Base-by-base conservation (phyloP, 1,140 invertebrate genomes). In the Colletes latitarsis region DNA sequence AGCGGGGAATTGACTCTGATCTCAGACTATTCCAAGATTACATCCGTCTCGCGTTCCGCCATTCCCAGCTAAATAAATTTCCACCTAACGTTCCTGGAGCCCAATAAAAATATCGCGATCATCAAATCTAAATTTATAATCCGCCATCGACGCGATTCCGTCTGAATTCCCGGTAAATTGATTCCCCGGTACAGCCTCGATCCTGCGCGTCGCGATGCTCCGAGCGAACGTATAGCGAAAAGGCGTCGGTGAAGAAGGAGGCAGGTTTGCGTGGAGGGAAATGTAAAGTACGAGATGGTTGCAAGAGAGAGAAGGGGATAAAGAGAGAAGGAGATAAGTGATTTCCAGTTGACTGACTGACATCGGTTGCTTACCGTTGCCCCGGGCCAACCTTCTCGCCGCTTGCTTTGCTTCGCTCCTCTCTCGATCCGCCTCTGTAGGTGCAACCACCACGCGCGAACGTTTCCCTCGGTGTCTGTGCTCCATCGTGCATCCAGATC, bases 291-390 rank as follows among this genome's bases (percentile, higher is more conserved):
- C 77, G 60, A 68, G 62, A 74, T n/a, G 69, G 19, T 21, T 21
- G 39, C 14, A 43, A 1, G 6, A 39, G 52, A 49, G 3, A 21
- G 66, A 21, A 41, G 57, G 55, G 30, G 52, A 46, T 19, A 58
- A 67, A 69, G 63, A 17, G 67, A 52, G 68, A 62, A 55, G 60
- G 83, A 84, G 84, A 85, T 91, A 91, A 92, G 89, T 89, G 90
- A 91, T 91, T 91, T 92, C 85, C 89, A 86, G 88, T 87, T 89
- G 89, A 91, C 90, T 91, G 90, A 87, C 87, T 90, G 89, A 88
- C 89, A 86, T 89, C 88, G 85, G 78, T 83, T 85, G 83, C 84
- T 81, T 85, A 82, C 71, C 81, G 53, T 75, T 81, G 79, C 76
- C 77, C 81, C 60, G 62, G 43, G 72, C 69, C 53, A 71, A 71